phyloP scores from a whole-genome alignment of 2,113 vertebrate species.

The Vireo altiloquus region DNA sequence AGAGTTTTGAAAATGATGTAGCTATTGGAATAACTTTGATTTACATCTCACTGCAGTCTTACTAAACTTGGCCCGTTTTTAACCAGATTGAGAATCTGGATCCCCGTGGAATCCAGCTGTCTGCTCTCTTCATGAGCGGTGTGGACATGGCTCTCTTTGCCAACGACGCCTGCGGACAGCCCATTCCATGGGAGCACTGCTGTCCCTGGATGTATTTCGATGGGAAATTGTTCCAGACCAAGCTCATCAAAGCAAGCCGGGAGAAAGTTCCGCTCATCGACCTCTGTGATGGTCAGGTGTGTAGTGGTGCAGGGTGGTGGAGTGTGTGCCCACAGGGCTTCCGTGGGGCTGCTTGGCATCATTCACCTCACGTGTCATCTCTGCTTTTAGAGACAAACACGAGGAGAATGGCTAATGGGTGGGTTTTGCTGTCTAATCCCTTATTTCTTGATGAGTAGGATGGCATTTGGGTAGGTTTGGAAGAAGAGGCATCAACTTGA shows the following conservation, averaged over 20 bases:
- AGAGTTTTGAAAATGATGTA: not conserved
- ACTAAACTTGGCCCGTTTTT: not conserved
- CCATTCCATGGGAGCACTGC: slow-evolving; percentile 94
- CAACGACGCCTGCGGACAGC: slow-evolving; percentile 92
- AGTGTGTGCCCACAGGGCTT: no score
- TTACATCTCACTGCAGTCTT: not conserved
- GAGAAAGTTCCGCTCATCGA: slow-evolving; percentile 95
- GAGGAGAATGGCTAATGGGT: not conserved
- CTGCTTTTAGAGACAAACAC: not conserved
- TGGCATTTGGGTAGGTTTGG: not conserved
- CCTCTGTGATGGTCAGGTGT: slow-evolving; percentile 99
- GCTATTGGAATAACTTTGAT: not conserved
- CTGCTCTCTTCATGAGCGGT: slow-evolving; percentile 93
- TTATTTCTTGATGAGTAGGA: not conserved
- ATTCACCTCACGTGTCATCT: accelerated
- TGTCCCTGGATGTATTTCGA: slow-evolving; percentile 99
- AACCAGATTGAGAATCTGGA: slow-evolving; percentile 92
- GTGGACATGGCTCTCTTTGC: slow-evolving; percentile 95
- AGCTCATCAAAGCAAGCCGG: slow-evolving; percentile 88
- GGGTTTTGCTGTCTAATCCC: not conserved
- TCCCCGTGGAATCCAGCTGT: slow-evolving; percentile 90
- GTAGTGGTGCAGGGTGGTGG: not conserved
- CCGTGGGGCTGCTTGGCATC: no score
- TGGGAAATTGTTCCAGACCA: slow-evolving; percentile 93
- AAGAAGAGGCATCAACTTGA: not conserved